Base-by-base conservation (phyloP, 2,797 vertebrate genomes). In the Acropternis orthonyx region DNA sequence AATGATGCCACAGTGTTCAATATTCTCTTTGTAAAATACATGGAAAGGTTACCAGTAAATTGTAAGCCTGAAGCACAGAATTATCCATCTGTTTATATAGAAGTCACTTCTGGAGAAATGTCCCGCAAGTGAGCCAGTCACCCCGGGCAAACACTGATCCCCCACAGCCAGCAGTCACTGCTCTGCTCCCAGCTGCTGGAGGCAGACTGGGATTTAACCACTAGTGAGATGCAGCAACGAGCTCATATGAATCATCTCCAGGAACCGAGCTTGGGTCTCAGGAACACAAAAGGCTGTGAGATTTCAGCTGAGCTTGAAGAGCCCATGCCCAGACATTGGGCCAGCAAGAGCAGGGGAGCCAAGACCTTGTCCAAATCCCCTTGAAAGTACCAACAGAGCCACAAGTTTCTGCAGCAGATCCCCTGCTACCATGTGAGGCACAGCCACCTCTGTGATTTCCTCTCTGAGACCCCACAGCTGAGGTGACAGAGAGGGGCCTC, bases 341-440 rank as follows among this genome's bases (percentile, higher is more conserved):
- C 7, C 61, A 71, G 27, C 30, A 68, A 12, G 32, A 79, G 20
- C 51, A 62, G 23, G 18, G 26, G 14, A 73, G 18, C 12, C 37
- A 77, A 36, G 11, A 52, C 19, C 44, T 49, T 28, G 5, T 17
- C 26, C 73, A 76, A 44, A 54, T n/a, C 5, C 43, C 22, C 17
- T 46, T 63, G 48, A 30, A 74, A 34, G 6, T 37, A 52, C 37
- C 43, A 56, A 11, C 0, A 32, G 36, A 48, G 32, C 4, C 36
- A 44, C 22, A 36, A 0, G 0, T 12, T 75, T 74, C 52, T 51
- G 41, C 36, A 30, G 0, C 0, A n/a, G 26, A 39, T n/a, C 4
- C 6, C 17, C 19, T 39, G 72, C 14, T 59, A 44, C 34, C 32
- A 28, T 9, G 5, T 3, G 28, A 73, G 55, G 19, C 39, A 39